phyloP scores from a whole-genome alignment of 1,140 invertebrate species.

The Drosophila lacteicornis region DNA sequence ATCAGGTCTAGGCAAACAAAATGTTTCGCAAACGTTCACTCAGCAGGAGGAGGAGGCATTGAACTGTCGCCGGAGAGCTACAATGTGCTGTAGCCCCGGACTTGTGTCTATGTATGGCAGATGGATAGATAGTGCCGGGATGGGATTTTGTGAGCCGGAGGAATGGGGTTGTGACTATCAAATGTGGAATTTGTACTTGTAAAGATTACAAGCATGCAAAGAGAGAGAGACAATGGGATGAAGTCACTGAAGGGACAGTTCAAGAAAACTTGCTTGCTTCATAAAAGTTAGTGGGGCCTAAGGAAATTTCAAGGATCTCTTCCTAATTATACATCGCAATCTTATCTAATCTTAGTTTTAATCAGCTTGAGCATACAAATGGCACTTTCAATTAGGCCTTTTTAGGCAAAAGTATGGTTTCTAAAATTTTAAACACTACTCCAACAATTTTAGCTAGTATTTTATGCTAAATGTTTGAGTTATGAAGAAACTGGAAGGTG shows the following conservation, averaged over 20 bases:
- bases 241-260: background rate
- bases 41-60: conserved; percentile 51
- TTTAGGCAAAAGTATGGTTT: background rate
- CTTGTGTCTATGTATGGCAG: background rate
- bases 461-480: too few species aligned
- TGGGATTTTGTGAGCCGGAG: background rate
- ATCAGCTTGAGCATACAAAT: background rate
- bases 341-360: conserved; percentile 8
- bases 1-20: conserved; percentile 34
- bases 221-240: conserved; percentile 1
- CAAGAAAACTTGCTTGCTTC: background rate
- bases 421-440: background rate
- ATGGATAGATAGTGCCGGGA: conserved; percentile 50
- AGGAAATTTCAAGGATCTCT: background rate
- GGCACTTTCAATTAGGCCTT: background rate
- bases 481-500: too few species aligned
- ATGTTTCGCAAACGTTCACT: conserved; percentile 46
- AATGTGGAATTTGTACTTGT: conserved; percentile 71
- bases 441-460: too few species aligned
- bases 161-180: conserved; percentile 22
- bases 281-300: background rate
- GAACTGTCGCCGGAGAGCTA: conserved; percentile 48
- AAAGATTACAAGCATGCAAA: conserved; percentile 50
- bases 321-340: background rate
- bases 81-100: conserved; percentile 33